A percentile compares a stretch with the other conserved stretches of the same genome.
These are phyloP conservation scores for Crotalus tigris DNA, from an alignment of 2,113 vertebrate species.

Conservation along the genomic window DNA sequence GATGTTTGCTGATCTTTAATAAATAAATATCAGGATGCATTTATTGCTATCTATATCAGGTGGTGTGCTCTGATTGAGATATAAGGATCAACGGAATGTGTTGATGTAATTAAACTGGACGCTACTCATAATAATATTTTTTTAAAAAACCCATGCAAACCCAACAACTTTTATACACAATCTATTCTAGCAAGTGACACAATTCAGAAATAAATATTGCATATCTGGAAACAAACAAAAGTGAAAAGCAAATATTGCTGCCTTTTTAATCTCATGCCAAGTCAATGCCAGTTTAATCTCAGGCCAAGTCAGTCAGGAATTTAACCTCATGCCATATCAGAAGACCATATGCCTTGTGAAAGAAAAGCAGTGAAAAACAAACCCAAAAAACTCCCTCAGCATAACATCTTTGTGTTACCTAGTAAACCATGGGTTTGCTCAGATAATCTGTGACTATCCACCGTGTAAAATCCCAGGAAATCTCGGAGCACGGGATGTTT, in stretches of 20 bases:
- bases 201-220: background rate
- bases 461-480: conserved; percentile 88
- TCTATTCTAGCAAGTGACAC: background rate
- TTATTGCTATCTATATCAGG: background rate
- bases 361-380: background rate
- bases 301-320: too few relatives aligned
- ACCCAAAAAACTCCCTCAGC: background rate
- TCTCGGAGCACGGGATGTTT: conserved; percentile 83
- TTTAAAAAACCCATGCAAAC: background rate
- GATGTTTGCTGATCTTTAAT: background rate
- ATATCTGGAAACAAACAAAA: background rate
- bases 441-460: conserved; percentile 82
- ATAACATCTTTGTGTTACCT: conserved; percentile 71
- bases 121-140: background rate
- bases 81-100: background rate
- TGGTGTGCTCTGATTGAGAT: background rate
- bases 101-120: background rate
- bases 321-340: background rate
- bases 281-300: background rate
- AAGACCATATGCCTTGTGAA: background rate
- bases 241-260: background rate
- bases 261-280: background rate
- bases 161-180: background rate
- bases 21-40: background rate
- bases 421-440: conserved; percentile 83